A percentile compares a stretch with the other conserved stretches of the same genome.
Conservation (phyloP, 30 jellyfish, hydroid and myxozoan genomes). For the Aurelia aurita region DNA sequence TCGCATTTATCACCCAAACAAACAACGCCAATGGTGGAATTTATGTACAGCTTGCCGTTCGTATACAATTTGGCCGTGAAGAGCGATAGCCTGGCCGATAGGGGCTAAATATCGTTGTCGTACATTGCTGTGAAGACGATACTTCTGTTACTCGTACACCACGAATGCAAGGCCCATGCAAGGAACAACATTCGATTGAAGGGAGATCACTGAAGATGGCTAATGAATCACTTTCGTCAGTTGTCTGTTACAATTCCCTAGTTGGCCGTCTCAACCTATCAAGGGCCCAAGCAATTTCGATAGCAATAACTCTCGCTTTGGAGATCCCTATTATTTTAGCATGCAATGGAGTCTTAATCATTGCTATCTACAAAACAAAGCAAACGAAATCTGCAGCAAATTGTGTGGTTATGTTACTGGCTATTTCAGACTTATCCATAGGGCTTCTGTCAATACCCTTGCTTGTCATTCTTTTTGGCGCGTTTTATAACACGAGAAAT, state of each 20-base stretch:
- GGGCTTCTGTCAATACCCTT: conserved; percentile 44
- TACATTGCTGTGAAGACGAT: no score
- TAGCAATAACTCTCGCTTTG: conserved; percentile 11
- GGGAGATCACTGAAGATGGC: no score
- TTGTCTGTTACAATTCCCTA: conserved; percentile 31
- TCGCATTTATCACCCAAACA: no score
- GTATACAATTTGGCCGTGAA: no score
- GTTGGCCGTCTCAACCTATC: conserved; percentile 29
- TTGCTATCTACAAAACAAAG: conserved; percentile 31
- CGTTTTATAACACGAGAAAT: conserved; percentile 9
- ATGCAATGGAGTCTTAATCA: conserved; percentile 39
- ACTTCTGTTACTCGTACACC: no score
- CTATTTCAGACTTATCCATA: conserved; percentile 31
- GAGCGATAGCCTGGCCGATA: no score
- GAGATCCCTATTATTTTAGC: conserved; percentile 15
- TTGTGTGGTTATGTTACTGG: conserved; percentile 4
- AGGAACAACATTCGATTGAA: no score
- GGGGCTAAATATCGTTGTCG: no score
- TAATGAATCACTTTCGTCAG: not conserved
- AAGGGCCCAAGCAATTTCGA: conserved; percentile 6
- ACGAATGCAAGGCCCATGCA: no score
- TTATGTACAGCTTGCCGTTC: no score
- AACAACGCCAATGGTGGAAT: no score
- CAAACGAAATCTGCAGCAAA: conserved; percentile 20
- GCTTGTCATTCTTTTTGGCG: conserved; percentile 11